phyloP scores from a whole-genome alignment of 2,888 invertebrate species.

The Heliconius aoede region DNA sequence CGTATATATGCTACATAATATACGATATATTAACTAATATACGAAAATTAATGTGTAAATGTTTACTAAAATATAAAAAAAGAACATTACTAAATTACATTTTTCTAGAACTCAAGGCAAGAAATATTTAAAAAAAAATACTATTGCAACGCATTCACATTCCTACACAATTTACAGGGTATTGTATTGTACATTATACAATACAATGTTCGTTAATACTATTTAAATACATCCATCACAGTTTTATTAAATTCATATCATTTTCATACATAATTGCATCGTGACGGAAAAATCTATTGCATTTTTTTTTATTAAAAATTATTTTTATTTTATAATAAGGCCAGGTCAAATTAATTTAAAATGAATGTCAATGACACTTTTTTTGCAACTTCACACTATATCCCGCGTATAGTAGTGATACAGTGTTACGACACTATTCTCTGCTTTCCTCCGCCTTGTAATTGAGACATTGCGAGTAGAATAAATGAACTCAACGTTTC shows the following conservation, averaged over 20 bases:
- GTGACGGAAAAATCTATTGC: conserved; percentile 1
- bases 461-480: too few species aligned
- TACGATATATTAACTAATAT: conserved; percentile 1
- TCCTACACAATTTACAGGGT: not conserved
- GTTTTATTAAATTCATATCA: conserved; percentile 32
- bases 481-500: not conserved
- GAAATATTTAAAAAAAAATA: conserved; percentile 4
- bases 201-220: conserved; percentile 16
- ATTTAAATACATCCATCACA: conserved; percentile 36
- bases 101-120: conserved; percentile 22
- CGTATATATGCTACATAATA: conserved; percentile 3
- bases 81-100: not conserved
- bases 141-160: not conserved
- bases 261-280: conserved; percentile 16
- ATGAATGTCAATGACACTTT: too few species aligned
- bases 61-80: conserved; percentile 9
- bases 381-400: not conserved
- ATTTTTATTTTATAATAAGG: not conserved
- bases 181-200: not conserved
- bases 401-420: not conserved
- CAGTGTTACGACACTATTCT: not conserved
- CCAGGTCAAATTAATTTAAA: not conserved
- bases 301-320: not conserved
- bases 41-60: conserved; percentile 7
- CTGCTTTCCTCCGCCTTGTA: too few species aligned